A percentile compares a stretch with the other conserved stretches of the same genome.
phyloP scores from a whole-genome alignment of 2,113 vertebrate species.

The Drymodes brunneopygia region DNA sequence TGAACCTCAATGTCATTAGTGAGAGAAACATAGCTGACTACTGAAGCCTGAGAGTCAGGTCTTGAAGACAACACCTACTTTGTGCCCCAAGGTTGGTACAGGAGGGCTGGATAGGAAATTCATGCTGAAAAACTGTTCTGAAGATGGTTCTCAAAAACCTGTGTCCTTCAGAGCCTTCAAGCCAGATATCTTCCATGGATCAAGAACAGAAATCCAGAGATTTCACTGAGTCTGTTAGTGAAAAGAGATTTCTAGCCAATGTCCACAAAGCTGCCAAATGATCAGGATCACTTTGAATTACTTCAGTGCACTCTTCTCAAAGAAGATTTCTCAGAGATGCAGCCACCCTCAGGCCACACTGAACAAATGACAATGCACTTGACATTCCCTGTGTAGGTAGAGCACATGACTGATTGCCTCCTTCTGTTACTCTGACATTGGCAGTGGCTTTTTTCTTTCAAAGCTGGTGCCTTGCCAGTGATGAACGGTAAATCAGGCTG shows the following conservation, averaged over 20 bases:
- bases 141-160: neutral
- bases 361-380: neutral
- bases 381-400: neutral
- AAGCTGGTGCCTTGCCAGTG: neutral
- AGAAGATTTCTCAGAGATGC: neutral
- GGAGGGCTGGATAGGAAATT: neutral
- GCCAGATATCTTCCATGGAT: neutral
- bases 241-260: neutral
- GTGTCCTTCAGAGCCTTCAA: neutral
- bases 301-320: neutral
- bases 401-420: neutral
- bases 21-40: neutral
- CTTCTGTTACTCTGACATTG: neutral
- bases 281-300: neutral
- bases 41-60: neutral
- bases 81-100: neutral
- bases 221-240: neutral
- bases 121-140: neutral
- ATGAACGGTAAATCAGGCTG: neutral
- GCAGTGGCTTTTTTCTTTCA: neutral
- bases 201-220: neutral
- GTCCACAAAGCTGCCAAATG: neutral
- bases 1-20: neutral
- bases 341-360: neutral
- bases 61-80: neutral